Evolutionary conservation across 2,888 invertebrate species (phyloP).

Genomic region (Limnephilus auricula): DNA sequence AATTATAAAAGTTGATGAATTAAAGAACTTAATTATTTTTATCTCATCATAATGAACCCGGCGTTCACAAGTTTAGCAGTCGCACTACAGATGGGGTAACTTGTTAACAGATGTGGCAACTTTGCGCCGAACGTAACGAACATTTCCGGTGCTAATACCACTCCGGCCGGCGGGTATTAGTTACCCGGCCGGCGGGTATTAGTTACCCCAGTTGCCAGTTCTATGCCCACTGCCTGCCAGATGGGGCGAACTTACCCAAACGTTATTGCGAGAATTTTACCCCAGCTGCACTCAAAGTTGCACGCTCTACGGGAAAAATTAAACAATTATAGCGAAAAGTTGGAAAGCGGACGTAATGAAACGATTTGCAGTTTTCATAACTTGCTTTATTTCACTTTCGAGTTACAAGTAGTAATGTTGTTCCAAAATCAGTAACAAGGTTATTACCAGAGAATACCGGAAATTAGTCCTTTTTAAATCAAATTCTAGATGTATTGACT

Average conservation of each 20-base stretch:
- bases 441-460: too few species aligned
- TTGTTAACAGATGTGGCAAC: conserved; percentile 39
- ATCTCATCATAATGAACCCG: neutral
- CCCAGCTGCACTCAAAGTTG: conserved; percentile 3
- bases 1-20: neutral
- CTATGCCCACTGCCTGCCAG: neutral
- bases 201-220: neutral
- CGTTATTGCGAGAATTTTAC: neutral
- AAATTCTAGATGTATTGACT: too few species aligned
- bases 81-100: neutral
- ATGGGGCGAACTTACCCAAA: neutral
- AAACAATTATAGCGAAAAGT: neutral
- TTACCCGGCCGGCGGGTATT: neutral
- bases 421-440: neutral
- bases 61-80: neutral
- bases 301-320: neutral
- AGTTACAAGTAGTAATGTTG: neutral
- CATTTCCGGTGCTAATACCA: conserved; percentile 27
- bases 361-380: neutral
- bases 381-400: neutral
- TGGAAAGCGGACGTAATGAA: neutral
- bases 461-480: too few species aligned
- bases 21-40: neutral
- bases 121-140: conserved; percentile 24
- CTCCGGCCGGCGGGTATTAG: neutral